Evolutionary conservation across 1,140 invertebrate species (phyloP).

Genomic region (Zaprionus davidi): DNA sequence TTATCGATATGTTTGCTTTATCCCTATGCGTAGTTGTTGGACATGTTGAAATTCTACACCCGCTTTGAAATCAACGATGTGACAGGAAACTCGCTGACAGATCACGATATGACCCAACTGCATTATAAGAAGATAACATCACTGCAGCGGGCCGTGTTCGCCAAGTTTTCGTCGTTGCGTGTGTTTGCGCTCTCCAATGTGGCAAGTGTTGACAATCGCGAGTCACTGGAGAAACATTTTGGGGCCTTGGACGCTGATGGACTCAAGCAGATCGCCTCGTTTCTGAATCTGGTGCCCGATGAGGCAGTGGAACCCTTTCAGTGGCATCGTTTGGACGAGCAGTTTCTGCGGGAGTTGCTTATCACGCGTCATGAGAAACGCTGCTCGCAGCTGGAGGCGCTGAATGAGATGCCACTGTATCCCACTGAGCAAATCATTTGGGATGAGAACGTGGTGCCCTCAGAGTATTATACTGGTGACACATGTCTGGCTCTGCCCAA

Average conservation of each 20-base stretch:
- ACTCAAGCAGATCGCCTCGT: conserved; percentile 92
- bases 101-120: conserved; percentile 95
- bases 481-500: conserved; percentile 98
- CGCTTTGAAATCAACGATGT: conserved; percentile 99
- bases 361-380: conserved; percentile 94
- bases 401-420: conserved; percentile 99
- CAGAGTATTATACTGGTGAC: conserved; percentile 98
- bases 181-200: conserved; percentile 97
- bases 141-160: conserved; percentile 96
- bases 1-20: conserved; percentile 7
- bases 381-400: conserved; percentile 95
- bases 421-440: conserved; percentile 99
- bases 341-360: conserved; percentile 94
- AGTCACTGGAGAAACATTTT: conserved; percentile 94
- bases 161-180: conserved; percentile 94
- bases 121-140: conserved; percentile 97
- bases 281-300: conserved; percentile 93
- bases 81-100: conserved; percentile 96
- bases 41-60: conserved; percentile 98
- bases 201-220: conserved; percentile 95
- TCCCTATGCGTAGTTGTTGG: conserved; percentile 90
- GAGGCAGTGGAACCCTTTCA: conserved; percentile 88
- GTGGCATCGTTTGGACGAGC: conserved; percentile 91
- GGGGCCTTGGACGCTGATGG: conserved; percentile 90
- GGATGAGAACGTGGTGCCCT: conserved; percentile 99